Evolutionary conservation across 2,797 vertebrate genomes (phyloP).

Genomic region (Neosalanx taihuensis): DNA sequence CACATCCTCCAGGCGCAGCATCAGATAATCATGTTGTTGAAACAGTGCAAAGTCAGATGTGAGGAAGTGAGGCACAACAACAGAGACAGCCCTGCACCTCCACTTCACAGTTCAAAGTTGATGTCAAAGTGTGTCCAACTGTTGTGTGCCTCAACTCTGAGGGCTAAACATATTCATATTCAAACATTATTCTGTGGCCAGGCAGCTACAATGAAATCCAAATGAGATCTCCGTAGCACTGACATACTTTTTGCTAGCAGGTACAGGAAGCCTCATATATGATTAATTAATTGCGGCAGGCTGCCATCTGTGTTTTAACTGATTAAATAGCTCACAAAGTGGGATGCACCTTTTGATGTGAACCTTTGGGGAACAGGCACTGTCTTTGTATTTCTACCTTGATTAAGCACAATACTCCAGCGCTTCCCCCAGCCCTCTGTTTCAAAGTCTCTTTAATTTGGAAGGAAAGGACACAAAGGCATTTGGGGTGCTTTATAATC

Average conservation of each 20-base stretch:
- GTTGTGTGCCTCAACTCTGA: no score
- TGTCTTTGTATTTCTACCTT: constrained; percentile 76
- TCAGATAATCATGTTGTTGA: constrained; percentile 25
- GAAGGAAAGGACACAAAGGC: constrained; percentile 71
- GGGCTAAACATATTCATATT: constrained; percentile 45
- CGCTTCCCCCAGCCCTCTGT: constrained; percentile 63
- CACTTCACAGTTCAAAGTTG: constrained; percentile 40
- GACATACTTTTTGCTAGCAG: constrained; percentile 76
- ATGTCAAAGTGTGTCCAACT: constrained; percentile 39
- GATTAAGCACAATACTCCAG: constrained; percentile 75
- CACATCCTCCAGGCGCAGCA: constrained; percentile 31
- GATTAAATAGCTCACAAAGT: constrained; percentile 82
- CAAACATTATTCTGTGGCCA: constrained; percentile 60
- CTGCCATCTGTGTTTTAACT: constrained; percentile 84
- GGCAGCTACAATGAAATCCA: constrained; percentile 65
- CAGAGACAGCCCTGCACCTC: constrained; percentile 19
- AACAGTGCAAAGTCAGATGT: constrained; percentile 27
- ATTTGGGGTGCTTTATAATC: constrained; percentile 67
- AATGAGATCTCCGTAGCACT: constrained; percentile 75
- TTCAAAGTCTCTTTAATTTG: constrained; percentile 79
- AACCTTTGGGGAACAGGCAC: constrained; percentile 72
- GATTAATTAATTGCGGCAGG: constrained; percentile 80
- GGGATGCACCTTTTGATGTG: constrained; percentile 80
- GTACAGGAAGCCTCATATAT: constrained; percentile 78
- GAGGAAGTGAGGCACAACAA: constrained; percentile 24